These are phyloP conservation scores for Pterocles burchelli DNA, from an alignment of 2,113 vertebrate genomes.

Conservation along the genomic window DNA sequence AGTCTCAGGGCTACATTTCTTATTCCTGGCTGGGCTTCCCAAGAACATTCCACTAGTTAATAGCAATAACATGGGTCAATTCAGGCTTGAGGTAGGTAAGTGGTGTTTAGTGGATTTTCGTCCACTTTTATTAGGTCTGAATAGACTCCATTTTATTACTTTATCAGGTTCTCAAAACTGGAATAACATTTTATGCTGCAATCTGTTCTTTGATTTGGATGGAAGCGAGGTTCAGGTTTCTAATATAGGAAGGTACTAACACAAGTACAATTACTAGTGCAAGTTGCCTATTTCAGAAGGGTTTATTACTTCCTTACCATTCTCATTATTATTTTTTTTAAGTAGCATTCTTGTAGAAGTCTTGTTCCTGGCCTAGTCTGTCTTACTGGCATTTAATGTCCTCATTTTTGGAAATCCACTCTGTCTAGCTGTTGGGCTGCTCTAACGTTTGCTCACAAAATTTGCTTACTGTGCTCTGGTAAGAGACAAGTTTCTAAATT, in stretches of 20 bases:
- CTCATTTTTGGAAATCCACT: neutral
- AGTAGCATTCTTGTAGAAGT: neutral
- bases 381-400: neutral
- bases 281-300: neutral
- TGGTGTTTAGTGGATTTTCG: neutral
- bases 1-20: slow-evolving; percentile 30
- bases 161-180: neutral
- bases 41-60: slow-evolving; percentile 38
- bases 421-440: neutral
- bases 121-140: neutral
- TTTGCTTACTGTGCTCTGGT: neutral
- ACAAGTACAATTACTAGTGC: neutral
- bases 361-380: neutral
- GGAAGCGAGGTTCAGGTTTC: neutral
- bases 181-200: neutral
- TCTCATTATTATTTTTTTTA: neutral
- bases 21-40: slow-evolving; percentile 41
- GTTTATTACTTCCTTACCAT: neutral
- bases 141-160: neutral
- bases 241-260: neutral
- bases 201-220: neutral
- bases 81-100: neutral
- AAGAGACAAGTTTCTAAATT: neutral
- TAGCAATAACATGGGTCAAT: slow-evolving; percentile 7
- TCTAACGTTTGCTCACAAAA: neutral